A percentile compares a stretch with the other conserved stretches of the same genome.
Conservation (phyloP, 23 tunicate genomes). For the Styela plicata region DNA sequence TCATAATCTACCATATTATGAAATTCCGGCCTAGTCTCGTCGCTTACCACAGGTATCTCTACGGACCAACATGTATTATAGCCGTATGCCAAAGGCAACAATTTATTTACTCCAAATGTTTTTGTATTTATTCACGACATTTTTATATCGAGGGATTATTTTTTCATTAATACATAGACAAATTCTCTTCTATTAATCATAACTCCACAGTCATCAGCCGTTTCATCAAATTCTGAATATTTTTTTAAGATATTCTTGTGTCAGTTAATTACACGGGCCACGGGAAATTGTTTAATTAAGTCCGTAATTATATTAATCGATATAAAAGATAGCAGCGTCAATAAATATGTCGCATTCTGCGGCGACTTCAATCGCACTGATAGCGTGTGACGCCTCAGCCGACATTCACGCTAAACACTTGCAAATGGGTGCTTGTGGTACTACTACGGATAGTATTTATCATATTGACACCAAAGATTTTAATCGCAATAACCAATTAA, state of each 20-base stretch:
- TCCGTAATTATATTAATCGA: background rate
- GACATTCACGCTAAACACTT: too few relatives aligned
- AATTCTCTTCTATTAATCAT: background rate
- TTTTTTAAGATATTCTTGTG: too few relatives aligned
- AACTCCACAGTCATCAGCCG: too few relatives aligned
- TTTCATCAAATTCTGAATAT: too few relatives aligned
- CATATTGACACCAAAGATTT: too few relatives aligned
- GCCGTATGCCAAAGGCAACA: background rate
- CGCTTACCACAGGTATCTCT: background rate
- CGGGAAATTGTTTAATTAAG: background rate
- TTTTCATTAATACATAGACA: background rate
- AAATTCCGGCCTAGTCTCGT: background rate
- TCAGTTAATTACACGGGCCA: background rate
- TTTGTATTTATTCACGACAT: background rate
- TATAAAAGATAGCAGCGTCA: background rate
- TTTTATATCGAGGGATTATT: too few relatives aligned
- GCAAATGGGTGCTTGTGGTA: too few relatives aligned
- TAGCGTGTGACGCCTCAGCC: too few relatives aligned
- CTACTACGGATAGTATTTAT: too few relatives aligned
- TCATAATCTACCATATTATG: background rate
- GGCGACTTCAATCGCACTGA: background rate
- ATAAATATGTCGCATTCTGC: background rate
- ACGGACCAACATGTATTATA: background rate
- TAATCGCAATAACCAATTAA: too few relatives aligned
- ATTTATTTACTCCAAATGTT: background rate